Evolutionary conservation across 1,140 invertebrate genomes (phyloP), one percentile per base, ranked within the genome.

Genomic region (Armadillidium nasatum): DNA sequence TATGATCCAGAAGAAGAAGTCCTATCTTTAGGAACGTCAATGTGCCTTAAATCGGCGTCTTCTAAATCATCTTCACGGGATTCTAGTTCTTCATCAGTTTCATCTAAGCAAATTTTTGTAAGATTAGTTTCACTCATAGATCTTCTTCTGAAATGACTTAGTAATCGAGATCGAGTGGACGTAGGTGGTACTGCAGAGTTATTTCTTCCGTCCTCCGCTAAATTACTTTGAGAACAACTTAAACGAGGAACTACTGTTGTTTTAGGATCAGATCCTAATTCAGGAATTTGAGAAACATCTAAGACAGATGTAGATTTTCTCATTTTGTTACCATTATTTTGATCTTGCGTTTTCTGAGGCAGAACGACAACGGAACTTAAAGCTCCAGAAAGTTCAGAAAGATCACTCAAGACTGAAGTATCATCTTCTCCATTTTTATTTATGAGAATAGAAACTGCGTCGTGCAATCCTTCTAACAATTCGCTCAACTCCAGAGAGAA

Each of bases 61-160:
- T 81, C 80, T 21, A 81, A 74, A 71, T 81, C 80, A 50, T 81
- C 80, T 13, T 81, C 80, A 23, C 80, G 72, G 10, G 77, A 78
- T 44, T 81, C 80, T 9, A 81, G 76, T 45, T 81, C 80, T 45
- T 81, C 80, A 66, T 81, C 80, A 0, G 80, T 81, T 75, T 81
- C 80, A 74, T 81, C 80, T 19, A 81, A 69, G 72, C 80, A 81
- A 23, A 81, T 75, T 71, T 77, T 76, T 50, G 79, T 72, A 21
- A 81, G 76, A 73, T 81, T 81, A n/a, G 80, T 81, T 69, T 81
- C 80, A 54, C 80, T 81, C 80, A 81, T 81, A 33, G 80, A 81
- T 19, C 78, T 68, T 45, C 80, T 75, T 11, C 80, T 76, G 22
- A 70, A 77, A 60, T 81, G 80, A 10, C 80, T 77, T 60, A 79